phyloP scores from a whole-genome alignment of 1,140 invertebrate genomes.

The Brachionus rubens region DNA sequence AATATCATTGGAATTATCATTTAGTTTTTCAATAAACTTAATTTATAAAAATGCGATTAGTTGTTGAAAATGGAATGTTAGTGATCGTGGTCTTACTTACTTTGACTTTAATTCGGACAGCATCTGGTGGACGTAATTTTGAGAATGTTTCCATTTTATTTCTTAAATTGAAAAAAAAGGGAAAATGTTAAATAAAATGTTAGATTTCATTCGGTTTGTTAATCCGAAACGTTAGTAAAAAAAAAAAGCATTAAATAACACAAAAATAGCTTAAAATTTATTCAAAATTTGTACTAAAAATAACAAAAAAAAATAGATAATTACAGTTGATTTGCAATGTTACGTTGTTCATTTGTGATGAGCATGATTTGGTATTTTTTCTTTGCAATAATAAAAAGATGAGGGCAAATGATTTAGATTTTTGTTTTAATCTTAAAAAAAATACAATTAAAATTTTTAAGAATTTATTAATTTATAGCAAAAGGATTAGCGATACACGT shows the following conservation, averaged over 20 bases:
- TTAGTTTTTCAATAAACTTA: background rate
- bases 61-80: background rate
- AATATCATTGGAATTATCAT: background rate
- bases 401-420: too few relatives aligned
- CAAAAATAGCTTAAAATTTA: background rate
- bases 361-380: background rate
- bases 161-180: background rate
- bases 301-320: conserved; percentile 24
- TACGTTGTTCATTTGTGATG: conserved; percentile 22
- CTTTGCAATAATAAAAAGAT: background rate
- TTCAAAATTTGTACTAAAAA: background rate
- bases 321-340: conserved; percentile 44
- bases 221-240: background rate
- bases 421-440: too few relatives aligned
- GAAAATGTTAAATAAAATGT: too few relatives aligned
- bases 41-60: background rate
- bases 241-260: background rate
- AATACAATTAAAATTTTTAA: too few relatives aligned
- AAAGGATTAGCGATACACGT: too few relatives aligned
- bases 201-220: too few relatives aligned
- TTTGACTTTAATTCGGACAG: conserved; percentile 35
- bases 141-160: conserved; percentile 45
- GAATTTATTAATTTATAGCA: too few relatives aligned
- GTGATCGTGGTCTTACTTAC: background rate
- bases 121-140: conserved; percentile 38